phyloP scores from a whole-genome alignment of 2,113 vertebrate species.

The cattle (Bos taurus) region ARS-UCD2.0 NC_037348.1:5977501-5978000 shows the following conservation, averaged over 20 bases:
- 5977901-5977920: neutral
- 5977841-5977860: constrained; percentile 31
- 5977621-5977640: neutral
- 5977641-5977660: neutral
- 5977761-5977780: neutral
- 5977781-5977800: constrained; percentile 73
- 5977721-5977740: neutral
- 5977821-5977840: constrained; percentile 18
- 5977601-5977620: neutral
- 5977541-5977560: no score
- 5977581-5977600: no score
- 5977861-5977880: constrained; percentile 44
- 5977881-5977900: neutral
- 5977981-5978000: neutral
- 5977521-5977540: no score
- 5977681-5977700: neutral
- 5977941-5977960: neutral
- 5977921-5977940: neutral
- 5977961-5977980: neutral
- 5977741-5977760: neutral
- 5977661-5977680: neutral
- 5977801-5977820: constrained; percentile 66
- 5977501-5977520: no score
- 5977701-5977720: neutral
- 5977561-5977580: no score